phyloP scores from a whole-genome alignment of 2,113 vertebrate genomes.

The Hiodon tergisus region DNA sequence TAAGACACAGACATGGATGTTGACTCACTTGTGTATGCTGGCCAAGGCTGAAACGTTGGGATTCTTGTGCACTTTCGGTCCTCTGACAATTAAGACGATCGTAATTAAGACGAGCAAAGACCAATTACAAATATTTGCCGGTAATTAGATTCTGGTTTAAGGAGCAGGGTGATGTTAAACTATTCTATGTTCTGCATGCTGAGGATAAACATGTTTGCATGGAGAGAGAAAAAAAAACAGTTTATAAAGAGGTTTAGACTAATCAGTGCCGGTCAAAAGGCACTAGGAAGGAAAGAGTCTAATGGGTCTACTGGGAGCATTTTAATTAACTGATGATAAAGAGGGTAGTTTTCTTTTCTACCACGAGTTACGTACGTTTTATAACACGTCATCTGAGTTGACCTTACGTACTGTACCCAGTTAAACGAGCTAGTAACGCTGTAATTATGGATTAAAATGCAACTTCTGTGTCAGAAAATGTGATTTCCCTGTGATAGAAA shows the following conservation, averaged over 20 bases:
- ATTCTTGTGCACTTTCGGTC: too few relatives aligned
- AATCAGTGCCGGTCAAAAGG: background rate
- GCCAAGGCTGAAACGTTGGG: too few relatives aligned
- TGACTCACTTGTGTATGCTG: too few relatives aligned
- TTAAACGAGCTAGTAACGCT: background rate
- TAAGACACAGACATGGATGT: too few relatives aligned
- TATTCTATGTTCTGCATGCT: background rate
- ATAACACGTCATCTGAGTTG: background rate
- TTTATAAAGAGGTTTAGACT: background rate
- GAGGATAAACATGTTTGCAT: too few relatives aligned
- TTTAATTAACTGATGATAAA: slow-evolving; percentile 14
- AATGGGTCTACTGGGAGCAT: background rate
- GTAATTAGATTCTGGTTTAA: background rate
- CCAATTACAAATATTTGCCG: too few relatives aligned
- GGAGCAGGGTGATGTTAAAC: background rate
- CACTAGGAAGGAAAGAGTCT: background rate
- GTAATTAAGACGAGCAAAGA: too few relatives aligned
- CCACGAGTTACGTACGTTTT: background rate
- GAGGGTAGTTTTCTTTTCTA: background rate
- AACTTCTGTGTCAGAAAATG: slow-evolving; percentile 15
- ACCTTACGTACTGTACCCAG: background rate
- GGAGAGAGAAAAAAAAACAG: background rate
- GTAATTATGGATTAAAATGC: slow-evolving; percentile 22
- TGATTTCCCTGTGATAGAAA: slow-evolving; percentile 25
- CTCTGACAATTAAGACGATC: too few relatives aligned